phyloP scores from a whole-genome alignment of 2,888 invertebrate genomes.

The Hirtodrosophila cameraria region DNA sequence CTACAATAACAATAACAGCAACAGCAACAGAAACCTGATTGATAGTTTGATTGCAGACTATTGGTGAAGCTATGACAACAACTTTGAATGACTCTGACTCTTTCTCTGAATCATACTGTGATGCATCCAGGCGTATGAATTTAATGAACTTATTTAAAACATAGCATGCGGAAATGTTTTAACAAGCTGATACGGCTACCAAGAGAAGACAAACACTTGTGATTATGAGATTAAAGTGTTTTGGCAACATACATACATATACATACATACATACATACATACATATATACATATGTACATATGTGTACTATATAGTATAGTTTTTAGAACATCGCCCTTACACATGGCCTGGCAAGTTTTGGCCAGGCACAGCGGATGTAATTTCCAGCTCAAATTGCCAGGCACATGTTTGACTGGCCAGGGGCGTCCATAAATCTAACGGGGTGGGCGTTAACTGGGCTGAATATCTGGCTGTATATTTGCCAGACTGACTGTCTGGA shows the following conservation, averaged over 20 bases:
- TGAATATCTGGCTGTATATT: slow-evolving; percentile 15
- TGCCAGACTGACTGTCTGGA: slow-evolving; percentile 21
- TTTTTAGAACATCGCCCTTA: slow-evolving; percentile 17
- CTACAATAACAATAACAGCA: not conserved
- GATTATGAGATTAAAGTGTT: slow-evolving; percentile 11
- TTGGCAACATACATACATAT: no score
- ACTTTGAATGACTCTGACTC: no score
- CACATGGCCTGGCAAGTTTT: slow-evolving; percentile 7
- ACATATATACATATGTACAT: no score
- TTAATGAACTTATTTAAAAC: slow-evolving; percentile 48
- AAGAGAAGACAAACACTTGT: not conserved
- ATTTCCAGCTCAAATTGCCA: slow-evolving; percentile 63
- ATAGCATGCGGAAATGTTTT: slow-evolving; percentile 6
- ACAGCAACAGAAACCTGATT: slow-evolving; percentile 14
- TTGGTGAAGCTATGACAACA: slow-evolving; percentile 17
- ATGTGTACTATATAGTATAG: no score
- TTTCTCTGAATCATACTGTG: no score
- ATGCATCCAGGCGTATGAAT: slow-evolving; percentile 37
- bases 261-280: no score
- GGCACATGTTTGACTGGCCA: slow-evolving; percentile 52
- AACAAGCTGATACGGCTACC: slow-evolving; percentile 3
- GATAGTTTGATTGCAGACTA: slow-evolving; percentile 18
- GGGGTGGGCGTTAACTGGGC: slow-evolving; percentile 47
- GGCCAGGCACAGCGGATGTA: slow-evolving; percentile 56
- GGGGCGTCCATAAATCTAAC: slow-evolving; percentile 59